Conservation (phyloP, 2,888 invertebrate genomes). For the Escarpia spicata region DNA sequence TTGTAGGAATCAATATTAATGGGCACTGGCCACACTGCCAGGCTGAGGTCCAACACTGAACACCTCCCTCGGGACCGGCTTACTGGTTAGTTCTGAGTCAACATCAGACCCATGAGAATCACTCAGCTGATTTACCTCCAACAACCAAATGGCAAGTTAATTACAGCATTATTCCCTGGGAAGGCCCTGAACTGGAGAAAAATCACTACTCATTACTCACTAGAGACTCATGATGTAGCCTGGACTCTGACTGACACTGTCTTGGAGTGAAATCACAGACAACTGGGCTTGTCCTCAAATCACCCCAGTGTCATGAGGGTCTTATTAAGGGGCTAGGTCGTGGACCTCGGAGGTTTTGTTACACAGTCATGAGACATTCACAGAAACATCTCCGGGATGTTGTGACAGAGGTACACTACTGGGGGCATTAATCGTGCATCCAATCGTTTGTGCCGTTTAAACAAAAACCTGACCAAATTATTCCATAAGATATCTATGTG, state of each 20-base stretch:
- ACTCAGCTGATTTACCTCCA: background rate
- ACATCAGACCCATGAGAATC: background rate
- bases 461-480: too few species aligned
- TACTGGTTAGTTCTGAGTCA: slow-evolving; percentile 16
- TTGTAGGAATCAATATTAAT: background rate
- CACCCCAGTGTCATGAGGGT: background rate
- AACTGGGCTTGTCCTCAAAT: background rate
- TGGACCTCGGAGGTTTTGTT: background rate
- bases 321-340: background rate
- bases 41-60: background rate
- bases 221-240: background rate
- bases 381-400: background rate
- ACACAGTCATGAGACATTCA: background rate
- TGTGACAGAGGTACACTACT: background rate
- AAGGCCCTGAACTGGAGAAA: slow-evolving; percentile 16
- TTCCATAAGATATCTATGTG: too few species aligned
- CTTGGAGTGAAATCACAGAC: background rate
- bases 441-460: too few species aligned
- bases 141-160: slow-evolving; percentile 10
- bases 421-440: background rate
- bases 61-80: background rate
- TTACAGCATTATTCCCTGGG: background rate
- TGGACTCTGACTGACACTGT: background rate
- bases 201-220: slow-evolving; percentile 7
- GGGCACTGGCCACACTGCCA: background rate